Percentiles rank a stretch among this genome's conserved stretches.
phyloP scores from a whole-genome alignment of 2,113 vertebrate species.

The Eonycteris spelaea region DNA sequence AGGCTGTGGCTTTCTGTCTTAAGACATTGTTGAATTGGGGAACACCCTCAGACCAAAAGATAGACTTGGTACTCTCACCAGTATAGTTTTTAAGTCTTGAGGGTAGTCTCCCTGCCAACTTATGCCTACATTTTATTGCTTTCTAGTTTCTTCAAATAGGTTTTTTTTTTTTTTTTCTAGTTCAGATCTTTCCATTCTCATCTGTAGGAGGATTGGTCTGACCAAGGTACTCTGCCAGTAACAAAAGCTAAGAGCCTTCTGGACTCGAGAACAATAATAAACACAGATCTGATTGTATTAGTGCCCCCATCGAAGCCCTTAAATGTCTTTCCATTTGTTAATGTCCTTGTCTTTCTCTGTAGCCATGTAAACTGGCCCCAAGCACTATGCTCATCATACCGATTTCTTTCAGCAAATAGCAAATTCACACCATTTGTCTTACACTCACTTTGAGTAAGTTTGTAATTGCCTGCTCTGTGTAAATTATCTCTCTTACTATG shows the following conservation, averaged over 20 bases:
- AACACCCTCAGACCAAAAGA: not conserved
- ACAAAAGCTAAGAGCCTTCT: not conserved
- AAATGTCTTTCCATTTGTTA: not conserved
- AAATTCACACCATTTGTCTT: not conserved
- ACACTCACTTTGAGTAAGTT: not conserved
- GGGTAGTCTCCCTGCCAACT: not conserved
- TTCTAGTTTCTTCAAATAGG: not conserved
- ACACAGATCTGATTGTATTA: not conserved
- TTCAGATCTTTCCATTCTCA: not conserved
- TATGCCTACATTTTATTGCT: not conserved
- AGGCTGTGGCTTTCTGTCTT: not conserved
- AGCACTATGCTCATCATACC: not conserved
- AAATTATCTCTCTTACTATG: not conserved
- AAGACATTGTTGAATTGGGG: not conserved
- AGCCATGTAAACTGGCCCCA: not conserved
- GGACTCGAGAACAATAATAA: not conserved
- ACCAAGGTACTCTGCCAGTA: not conserved
- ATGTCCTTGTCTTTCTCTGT: not conserved
- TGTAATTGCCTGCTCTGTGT: not conserved
- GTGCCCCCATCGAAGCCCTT: not conserved
- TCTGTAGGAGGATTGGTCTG: not conserved
- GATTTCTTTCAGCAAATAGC: not conserved
- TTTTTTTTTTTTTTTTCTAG: not conserved
- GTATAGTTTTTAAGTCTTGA: not conserved
- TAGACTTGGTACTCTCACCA: not conserved